Conservation (phyloP, 2,113 vertebrate genomes). For the Pygoscelis antarcticus region DNA sequence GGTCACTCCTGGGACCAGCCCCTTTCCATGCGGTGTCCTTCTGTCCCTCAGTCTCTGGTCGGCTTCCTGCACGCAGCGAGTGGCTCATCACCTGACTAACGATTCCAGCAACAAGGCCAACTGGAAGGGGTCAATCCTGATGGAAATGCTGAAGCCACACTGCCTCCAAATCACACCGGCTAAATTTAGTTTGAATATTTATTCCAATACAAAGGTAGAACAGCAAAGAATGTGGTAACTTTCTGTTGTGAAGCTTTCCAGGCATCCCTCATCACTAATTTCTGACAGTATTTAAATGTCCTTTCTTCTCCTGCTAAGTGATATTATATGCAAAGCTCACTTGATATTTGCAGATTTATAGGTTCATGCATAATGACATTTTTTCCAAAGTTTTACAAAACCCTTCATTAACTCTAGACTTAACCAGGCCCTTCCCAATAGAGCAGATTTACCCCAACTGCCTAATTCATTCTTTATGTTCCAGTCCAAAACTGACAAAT, state of each 20-base stretch:
- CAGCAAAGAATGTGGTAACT: background rate
- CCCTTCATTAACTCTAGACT: background rate
- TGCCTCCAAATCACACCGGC: background rate
- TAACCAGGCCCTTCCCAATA: background rate
- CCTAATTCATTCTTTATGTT: background rate
- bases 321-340: background rate
- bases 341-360: background rate
- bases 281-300: conserved; percentile 20
- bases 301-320: conserved; percentile 6
- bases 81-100: background rate
- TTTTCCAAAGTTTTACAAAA: background rate
- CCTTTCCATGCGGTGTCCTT: background rate
- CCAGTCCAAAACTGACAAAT: background rate
- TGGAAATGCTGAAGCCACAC: background rate
- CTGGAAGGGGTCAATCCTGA: background rate
- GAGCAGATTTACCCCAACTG: background rate
- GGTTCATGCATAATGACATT: background rate
- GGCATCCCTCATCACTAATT: background rate
- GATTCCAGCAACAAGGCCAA: background rate
- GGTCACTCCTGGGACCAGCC: background rate
- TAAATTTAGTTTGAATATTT: background rate
- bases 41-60: background rate
- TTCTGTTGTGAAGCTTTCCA: background rate
- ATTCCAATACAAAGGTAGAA: background rate
- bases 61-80: background rate